Conservation (phyloP, 2,888 invertebrate genomes). For the Lacanobia oleracea region DNA sequence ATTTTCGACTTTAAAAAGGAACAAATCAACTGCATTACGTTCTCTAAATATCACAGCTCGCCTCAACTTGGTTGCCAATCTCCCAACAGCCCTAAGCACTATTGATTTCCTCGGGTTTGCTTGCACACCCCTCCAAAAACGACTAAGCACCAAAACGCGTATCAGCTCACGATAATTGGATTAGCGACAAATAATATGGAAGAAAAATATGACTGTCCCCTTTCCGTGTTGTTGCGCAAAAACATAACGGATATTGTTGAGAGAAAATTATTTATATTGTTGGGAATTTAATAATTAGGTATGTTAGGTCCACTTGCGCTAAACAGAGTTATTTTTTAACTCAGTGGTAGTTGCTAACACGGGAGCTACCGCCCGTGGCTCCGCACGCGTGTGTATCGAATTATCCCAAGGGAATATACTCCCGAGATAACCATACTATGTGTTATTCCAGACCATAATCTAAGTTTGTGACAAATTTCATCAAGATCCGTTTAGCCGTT, state of each 20-base stretch:
- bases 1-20: neutral
- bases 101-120: slow-evolving; percentile 44
- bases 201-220: slow-evolving; percentile 41
- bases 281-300: too few relatives aligned
- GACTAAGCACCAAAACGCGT: slow-evolving; percentile 36
- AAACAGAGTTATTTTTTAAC: too few relatives aligned
- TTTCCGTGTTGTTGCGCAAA: slow-evolving; percentile 20
- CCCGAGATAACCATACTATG: too few relatives aligned
- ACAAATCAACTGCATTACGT: neutral
- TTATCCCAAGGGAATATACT: too few relatives aligned
- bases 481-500: too few relatives aligned
- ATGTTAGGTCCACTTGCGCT: too few relatives aligned
- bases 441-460: too few relatives aligned
- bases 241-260: neutral
- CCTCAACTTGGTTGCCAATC: slow-evolving; percentile 15
- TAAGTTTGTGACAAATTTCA: too few relatives aligned
- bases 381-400: too few relatives aligned
- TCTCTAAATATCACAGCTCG: neutral
- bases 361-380: too few relatives aligned
- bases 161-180: slow-evolving; percentile 68
- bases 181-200: slow-evolving; percentile 58
- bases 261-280: too few relatives aligned
- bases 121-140: slow-evolving; percentile 35
- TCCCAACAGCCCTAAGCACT: slow-evolving; percentile 19
- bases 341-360: too few relatives aligned